These are phyloP conservation scores for Formica exsecta DNA, from an alignment of 1,140 invertebrate species.

Conservation along the genomic window DNA sequence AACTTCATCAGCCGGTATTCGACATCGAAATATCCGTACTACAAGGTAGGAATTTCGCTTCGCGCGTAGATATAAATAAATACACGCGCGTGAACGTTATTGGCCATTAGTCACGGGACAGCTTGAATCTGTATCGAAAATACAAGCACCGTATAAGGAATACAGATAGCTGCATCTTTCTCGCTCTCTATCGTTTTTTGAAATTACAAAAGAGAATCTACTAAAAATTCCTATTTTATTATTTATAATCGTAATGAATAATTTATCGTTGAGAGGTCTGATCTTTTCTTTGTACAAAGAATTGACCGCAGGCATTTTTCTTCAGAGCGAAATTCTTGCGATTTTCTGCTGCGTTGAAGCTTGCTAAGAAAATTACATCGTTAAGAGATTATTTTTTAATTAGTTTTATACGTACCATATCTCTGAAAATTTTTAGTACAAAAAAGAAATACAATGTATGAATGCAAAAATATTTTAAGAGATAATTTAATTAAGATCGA, in stretches of 20 bases:
- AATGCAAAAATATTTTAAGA: not conserved
- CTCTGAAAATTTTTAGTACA: not conserved
- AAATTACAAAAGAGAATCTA: not conserved
- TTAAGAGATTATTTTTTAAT: constrained; percentile 7
- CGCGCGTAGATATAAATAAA: constrained; percentile 54
- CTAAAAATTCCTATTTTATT: constrained; percentile 36
- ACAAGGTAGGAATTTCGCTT: constrained; percentile 47
- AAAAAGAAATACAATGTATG: not conserved
- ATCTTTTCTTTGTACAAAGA: constrained; percentile 6
- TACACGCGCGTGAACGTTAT: constrained; percentile 21
- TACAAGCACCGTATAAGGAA: too few relatives aligned
- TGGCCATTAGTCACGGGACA: not conserved
- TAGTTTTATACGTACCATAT: not conserved
- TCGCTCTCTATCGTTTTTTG: not conserved
- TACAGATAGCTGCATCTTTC: not conserved
- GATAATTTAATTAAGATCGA: not conserved
- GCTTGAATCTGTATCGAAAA: not conserved
- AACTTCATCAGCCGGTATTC: constrained; percentile 65
- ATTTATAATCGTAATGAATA: constrained; percentile 30
- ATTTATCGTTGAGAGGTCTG: constrained; percentile 23
- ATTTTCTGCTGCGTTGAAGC: not conserved
- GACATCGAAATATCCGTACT: constrained; percentile 55
- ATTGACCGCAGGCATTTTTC: constrained; percentile 32
- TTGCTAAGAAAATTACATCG: not conserved
- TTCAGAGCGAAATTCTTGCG: not conserved